A percentile compares a stretch with the other conserved stretches of the same genome.
These are phyloP conservation scores for Characodon lateralis DNA, from an alignment of 2,797 vertebrate genomes.

Conservation along the genomic window DNA sequence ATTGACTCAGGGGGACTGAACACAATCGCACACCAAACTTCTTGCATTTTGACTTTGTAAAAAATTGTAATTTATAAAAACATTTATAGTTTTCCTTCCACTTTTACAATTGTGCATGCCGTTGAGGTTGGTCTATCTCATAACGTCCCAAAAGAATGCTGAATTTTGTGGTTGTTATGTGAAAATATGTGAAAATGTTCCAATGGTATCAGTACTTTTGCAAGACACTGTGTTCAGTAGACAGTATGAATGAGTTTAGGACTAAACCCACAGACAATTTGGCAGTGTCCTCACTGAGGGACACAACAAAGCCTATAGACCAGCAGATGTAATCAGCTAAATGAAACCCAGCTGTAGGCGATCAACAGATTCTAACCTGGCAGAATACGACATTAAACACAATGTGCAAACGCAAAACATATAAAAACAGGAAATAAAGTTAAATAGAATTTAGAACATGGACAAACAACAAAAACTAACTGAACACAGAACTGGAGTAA, in stretches of 20 bases:
- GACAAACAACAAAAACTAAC: background rate
- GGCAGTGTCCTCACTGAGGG: background rate
- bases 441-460: background rate
- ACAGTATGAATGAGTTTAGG: background rate
- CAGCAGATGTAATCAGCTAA: constrained; percentile 1
- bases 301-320: background rate
- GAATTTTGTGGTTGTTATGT: too few species aligned
- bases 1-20: too few species aligned
- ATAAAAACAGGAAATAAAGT: constrained; percentile 3
- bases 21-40: too few species aligned
- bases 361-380: background rate
- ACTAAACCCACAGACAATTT: background rate
- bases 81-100: too few species aligned
- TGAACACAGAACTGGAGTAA: constrained; percentile 4
- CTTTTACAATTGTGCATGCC: too few species aligned
- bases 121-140: too few species aligned
- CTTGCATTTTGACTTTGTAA: too few species aligned
- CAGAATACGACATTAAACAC: constrained; percentile 1
- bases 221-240: background rate
- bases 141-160: too few species aligned
- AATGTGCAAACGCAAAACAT: background rate
- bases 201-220: background rate
- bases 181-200: background rate
- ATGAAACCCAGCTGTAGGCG: constrained; percentile 1
- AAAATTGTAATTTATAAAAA: too few species aligned